Conservation (phyloP, 2,113 vertebrate species). For the Anarhynchus alexandrinus region DNA sequence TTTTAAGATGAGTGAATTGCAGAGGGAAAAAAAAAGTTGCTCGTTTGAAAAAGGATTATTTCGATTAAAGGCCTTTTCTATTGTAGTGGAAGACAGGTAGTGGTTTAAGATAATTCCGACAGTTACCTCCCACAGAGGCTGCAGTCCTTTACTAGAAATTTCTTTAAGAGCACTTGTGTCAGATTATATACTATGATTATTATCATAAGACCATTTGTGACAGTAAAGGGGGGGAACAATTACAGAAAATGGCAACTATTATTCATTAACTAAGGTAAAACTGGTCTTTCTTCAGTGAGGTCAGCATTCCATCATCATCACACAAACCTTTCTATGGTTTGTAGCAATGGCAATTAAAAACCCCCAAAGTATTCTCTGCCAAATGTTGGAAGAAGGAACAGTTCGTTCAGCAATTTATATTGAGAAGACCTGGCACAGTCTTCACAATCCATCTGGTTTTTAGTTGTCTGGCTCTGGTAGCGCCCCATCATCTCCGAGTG, state of each 20-base stretch:
- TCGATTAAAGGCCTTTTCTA: conserved; percentile 83
- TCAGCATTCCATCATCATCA: conserved; percentile 45
- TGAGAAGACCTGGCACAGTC: background rate
- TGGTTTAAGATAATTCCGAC: conserved; percentile 82
- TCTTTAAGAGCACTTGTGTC: conserved; percentile 78
- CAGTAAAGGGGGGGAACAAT: conserved; percentile 58
- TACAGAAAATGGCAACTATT: conserved; percentile 62
- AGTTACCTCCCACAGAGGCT: conserved; percentile 80
- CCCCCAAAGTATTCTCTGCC: background rate
- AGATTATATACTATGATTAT: conserved; percentile 79
- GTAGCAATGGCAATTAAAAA: conserved; percentile 33
- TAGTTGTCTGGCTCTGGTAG: conserved; percentile 10
- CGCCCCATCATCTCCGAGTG: background rate
- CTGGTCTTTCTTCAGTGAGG: conserved; percentile 27
- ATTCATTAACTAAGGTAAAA: conserved; percentile 72
- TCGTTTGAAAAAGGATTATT: conserved; percentile 83
- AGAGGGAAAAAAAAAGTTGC: conserved; percentile 78
- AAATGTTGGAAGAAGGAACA: conserved; percentile 45
- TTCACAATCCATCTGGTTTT: conserved; percentile 40
- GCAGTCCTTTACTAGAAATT: conserved; percentile 76
- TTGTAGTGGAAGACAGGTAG: conserved; percentile 82
- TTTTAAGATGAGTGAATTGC: conserved; percentile 83
- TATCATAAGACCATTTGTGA: conserved; percentile 77
- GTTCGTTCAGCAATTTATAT: conserved; percentile 24
- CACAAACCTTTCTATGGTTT: conserved; percentile 19